Base-by-base conservation (phyloP, 2,888 invertebrate species). In the Pyrochroa serraticornis region DNA sequence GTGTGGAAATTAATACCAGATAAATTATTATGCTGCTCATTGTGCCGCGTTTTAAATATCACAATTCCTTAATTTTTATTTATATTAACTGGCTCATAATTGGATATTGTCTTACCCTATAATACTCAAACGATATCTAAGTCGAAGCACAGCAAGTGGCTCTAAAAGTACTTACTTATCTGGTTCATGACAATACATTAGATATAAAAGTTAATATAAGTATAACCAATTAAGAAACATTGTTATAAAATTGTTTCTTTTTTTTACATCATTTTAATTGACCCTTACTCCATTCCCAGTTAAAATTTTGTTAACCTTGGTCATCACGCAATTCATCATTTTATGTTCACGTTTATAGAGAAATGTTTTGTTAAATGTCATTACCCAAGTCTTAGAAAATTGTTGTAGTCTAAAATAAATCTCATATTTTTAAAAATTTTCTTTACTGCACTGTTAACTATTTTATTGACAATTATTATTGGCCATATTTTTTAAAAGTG, bases 111-210 rank as follows among this genome's bases (percentile, higher is more conserved):
- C 48, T 33, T 14, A 44, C 30, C 8, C 14, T 38, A 14, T 31
- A 58, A 56, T 60, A 61, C 57, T 61, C 57, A 63, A 44, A 50
- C 42, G 56, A 46, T 54, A 48, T 50, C 49, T 64, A 64, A 62
- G 62, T 62, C 63, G 58, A 64, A 67, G 65, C 66, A 65, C 60
- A 63, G 45, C 12, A 35, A 5, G 49, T 49, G 12, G 46, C 41
- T 56, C 42, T 53, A 58, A 59, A 62, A 46, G 61, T 61, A 61
- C 54, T 61, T 57, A 60, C 60, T 63, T 70, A 71, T 77, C 78
- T 79, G 79, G 78, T 78, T 78, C 74, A 77, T 74, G 79, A 79
- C 79, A 79, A 79, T 79, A 79, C 79, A 75, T 78, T 79, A 78
- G 77, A 75, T 76, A 73, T 78, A 76, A 76, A 73, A 69, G 65